Evolutionary conservation across 2,113 vertebrate genomes (phyloP).

Genomic region (Mustelus asterias): DNA sequence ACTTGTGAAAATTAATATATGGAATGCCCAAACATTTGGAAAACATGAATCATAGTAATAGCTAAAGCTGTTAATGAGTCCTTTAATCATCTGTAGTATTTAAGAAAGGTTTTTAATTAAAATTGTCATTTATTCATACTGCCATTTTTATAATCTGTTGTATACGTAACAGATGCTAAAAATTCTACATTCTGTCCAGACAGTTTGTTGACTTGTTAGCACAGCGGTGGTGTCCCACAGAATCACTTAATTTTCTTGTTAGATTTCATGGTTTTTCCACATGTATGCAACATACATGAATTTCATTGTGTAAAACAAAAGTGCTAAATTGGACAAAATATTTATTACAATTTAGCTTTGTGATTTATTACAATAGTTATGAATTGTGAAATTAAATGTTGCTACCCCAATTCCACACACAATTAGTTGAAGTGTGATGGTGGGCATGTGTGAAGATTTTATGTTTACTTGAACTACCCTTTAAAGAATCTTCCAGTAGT

Average conservation of each 20-base stretch:
- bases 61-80: conserved; percentile 17
- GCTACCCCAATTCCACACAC: neutral
- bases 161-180: conserved; percentile 28
- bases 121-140: conserved; percentile 29
- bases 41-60: conserved; percentile 32
- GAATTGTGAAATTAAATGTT: neutral
- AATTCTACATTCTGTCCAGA: neutral
- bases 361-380: neutral
- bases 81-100: conserved; percentile 16
- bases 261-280: neutral
- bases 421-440: neutral
- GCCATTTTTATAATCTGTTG: conserved; percentile 24
- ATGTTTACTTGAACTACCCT: neutral
- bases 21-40: conserved; percentile 8
- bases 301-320: neutral
- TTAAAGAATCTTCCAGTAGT: neutral
- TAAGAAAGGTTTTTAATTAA: conserved; percentile 34
- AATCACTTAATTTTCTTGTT: neutral
- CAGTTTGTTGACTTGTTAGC: conserved; percentile 12
- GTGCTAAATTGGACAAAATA: neutral
- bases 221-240: neutral
- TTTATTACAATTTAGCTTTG: neutral
- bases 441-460: neutral
- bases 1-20: conserved; percentile 11
- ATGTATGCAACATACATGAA: neutral